Percentiles rank a stretch among this genome's conserved stretches.
Conservation (phyloP, 2,113 vertebrate species). For the Australoheros scitulus region DNA sequence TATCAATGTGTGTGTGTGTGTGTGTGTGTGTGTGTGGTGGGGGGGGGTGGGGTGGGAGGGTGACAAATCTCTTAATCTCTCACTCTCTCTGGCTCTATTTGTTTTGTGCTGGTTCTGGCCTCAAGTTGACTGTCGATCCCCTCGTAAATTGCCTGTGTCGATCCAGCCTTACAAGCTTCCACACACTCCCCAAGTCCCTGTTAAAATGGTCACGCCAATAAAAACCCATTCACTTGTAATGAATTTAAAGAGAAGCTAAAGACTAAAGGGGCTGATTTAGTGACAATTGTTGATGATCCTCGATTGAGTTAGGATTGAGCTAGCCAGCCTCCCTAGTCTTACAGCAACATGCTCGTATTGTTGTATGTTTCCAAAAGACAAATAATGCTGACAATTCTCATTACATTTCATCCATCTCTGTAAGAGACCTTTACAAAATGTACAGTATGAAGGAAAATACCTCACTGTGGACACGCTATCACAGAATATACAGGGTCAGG, state of each 20-base stretch:
- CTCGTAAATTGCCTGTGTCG: slow-evolving; percentile 64
- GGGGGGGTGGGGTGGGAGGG: neutral
- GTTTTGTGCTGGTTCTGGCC: slow-evolving; percentile 60
- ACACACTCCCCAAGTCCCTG: slow-evolving; percentile 56
- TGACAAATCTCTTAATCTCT: slow-evolving; percentile 72
- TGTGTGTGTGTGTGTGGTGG: too few relatives aligned
- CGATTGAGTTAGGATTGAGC: slow-evolving; percentile 72
- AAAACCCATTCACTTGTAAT: slow-evolving; percentile 72
- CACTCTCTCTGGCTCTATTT: slow-evolving; percentile 51
- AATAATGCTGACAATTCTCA: slow-evolving; percentile 9
- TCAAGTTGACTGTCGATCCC: slow-evolving; percentile 55
- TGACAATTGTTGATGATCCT: slow-evolving; percentile 70
- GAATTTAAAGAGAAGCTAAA: slow-evolving; percentile 69
- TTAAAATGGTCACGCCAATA: slow-evolving; percentile 74
- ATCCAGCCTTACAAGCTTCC: slow-evolving; percentile 65
- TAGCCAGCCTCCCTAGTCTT: neutral
- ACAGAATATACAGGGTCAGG: neutral
- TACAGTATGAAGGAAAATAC: slow-evolving; percentile 3
- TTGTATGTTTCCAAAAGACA: slow-evolving; percentile 22
- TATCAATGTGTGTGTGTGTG: too few relatives aligned
- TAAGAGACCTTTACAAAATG: neutral
- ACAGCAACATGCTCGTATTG: slow-evolving; percentile 23
- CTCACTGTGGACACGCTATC: neutral
- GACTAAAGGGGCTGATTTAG: slow-evolving; percentile 72
- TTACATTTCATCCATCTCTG: neutral